A percentile compares a stretch with the other conserved stretches of the same genome.
phyloP scores from a whole-genome alignment of 2,113 vertebrate genomes.

The Dicentrarchus labrax region DNA sequence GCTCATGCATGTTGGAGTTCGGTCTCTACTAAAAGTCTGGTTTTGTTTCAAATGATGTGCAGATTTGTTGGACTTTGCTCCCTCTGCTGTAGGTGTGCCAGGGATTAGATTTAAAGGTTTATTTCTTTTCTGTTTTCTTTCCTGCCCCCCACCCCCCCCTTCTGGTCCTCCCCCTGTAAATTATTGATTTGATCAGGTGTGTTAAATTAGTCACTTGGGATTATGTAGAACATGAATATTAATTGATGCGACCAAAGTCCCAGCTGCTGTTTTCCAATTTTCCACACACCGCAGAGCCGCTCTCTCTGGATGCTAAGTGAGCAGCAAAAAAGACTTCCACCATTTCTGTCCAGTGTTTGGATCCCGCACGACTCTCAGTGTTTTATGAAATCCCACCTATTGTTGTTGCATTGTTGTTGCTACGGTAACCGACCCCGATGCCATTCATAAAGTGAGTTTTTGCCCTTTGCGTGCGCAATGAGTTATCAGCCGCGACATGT shows the following conservation, averaged over 20 bases:
- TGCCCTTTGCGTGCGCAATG: constrained; percentile 11
- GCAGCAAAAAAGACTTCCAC: constrained; percentile 2
- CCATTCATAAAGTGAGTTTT: constrained; percentile 39
- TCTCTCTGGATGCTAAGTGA: constrained; percentile 49
- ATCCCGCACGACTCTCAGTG: neutral
- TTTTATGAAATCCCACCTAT: constrained; percentile 20
- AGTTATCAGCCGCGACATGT: constrained; percentile 11
- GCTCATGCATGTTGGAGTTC: neutral
- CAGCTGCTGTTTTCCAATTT: constrained; percentile 80
- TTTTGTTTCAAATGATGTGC: neutral
- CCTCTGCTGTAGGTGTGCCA: neutral
- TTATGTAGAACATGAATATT: constrained; percentile 81
- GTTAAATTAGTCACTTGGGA: constrained; percentile 78
- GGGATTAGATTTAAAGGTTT: constrained; percentile 19
- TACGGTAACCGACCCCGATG: constrained; percentile 31
- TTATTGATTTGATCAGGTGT: constrained; percentile 83
- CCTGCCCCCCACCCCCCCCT: neutral
- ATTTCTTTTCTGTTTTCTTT: constrained; percentile 29
- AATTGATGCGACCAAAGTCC: constrained; percentile 73
- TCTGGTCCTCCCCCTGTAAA: constrained; percentile 50
- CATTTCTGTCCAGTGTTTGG: neutral
- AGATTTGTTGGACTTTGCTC: neutral
- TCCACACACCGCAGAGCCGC: constrained; percentile 51
- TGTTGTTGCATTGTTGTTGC: constrained; percentile 37
- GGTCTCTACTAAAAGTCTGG: neutral